These are phyloP conservation scores for Dendrocopos noguchii DNA, from an alignment of 2,113 vertebrate species.

Conservation along the genomic window DNA sequence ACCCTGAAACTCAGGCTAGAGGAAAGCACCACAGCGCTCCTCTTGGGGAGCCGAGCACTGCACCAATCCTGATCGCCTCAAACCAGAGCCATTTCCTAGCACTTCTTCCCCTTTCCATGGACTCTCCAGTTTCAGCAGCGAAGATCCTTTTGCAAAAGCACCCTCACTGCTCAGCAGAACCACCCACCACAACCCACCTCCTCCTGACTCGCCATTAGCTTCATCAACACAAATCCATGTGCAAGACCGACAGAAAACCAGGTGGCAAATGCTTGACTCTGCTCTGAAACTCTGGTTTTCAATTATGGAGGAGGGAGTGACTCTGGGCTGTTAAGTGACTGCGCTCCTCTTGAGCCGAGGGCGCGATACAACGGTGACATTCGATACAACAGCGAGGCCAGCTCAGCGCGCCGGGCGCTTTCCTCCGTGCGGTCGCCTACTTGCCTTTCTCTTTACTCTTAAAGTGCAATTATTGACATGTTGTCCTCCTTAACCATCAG, in stretches of 20 bases:
- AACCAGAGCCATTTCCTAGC: neutral
- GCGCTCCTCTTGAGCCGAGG: neutral
- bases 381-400: neutral
- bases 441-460: constrained; percentile 10
- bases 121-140: neutral
- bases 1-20: neutral
- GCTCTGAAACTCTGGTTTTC: constrained; percentile 37
- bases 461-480: constrained; percentile 58
- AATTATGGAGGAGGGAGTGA: neutral
- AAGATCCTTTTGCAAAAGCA: neutral
- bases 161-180: neutral
- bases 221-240: neutral
- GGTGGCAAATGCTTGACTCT: constrained; percentile 24
- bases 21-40: neutral
- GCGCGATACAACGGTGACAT: neutral
- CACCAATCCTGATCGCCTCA: neutral
- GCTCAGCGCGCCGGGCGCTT: neutral
- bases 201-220: neutral
- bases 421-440: neutral
- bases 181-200: neutral
- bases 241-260: neutral
- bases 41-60: accelerated
- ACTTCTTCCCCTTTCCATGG: neutral
- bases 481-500: constrained; percentile 10
- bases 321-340: neutral